Evolutionary conservation across 2,888 invertebrate genomes (phyloP).

Genomic region (Sesamia inferens): DNA sequence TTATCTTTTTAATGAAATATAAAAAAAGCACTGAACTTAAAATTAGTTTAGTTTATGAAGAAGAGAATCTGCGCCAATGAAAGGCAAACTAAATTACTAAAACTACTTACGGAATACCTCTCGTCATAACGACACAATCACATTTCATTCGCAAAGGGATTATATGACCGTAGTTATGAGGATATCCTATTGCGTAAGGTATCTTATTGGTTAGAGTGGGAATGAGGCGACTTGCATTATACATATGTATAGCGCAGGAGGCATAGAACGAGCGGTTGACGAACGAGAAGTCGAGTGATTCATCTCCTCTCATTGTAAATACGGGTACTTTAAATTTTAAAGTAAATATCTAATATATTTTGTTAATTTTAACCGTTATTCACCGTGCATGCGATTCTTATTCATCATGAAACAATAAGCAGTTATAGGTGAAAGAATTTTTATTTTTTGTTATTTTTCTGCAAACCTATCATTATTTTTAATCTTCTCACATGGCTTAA

Average conservation of each 20-base stretch:
- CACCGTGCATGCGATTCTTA: not conserved
- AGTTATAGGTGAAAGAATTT: not conserved
- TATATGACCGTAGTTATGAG: slow-evolving; percentile 27
- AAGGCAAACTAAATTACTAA: not conserved
- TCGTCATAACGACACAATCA: slow-evolving; percentile 6
- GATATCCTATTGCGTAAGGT: slow-evolving; percentile 53
- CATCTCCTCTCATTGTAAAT: not conserved
- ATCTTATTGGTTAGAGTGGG: slow-evolving; percentile 15
- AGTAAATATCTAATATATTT: not conserved
- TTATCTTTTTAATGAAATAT: no score
- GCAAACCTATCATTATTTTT: slow-evolving; percentile 1
- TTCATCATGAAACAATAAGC: not conserved
- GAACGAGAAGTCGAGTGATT: not conserved
- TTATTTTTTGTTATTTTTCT: slow-evolving; percentile 10
- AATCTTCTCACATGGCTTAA: slow-evolving; percentile 1
- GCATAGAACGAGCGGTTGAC: not conserved
- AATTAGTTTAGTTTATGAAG: no score
- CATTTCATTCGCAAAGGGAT: slow-evolving; percentile 9
- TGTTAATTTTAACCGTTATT: not conserved
- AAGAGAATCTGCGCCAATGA: no score
- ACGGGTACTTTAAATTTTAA: not conserved
- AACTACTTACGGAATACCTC: not conserved
- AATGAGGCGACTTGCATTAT: slow-evolving; percentile 17
- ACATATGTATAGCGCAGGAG: not conserved
- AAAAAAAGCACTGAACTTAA: no score